Conservation (phyloP, 2,113 vertebrate species). For the Rhinichthys klamathensis region DNA sequence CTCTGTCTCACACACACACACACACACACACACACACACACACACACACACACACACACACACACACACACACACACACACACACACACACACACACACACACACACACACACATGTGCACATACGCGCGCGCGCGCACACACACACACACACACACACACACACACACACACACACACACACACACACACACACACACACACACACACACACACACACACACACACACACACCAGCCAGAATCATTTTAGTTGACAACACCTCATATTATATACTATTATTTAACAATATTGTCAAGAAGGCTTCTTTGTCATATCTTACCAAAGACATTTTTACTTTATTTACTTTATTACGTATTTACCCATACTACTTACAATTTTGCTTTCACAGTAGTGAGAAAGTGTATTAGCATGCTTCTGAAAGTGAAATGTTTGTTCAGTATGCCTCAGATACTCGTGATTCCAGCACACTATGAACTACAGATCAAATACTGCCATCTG, state of each 20-base stretch:
- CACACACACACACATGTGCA: no score
- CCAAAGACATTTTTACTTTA: no score
- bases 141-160: not conserved
- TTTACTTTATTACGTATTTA: no score
- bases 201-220: not conserved
- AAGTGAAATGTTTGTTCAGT: not conserved
- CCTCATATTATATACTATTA: not conserved
- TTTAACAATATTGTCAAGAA: not conserved
- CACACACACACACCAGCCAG: not conserved
- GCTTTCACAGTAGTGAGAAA: not conserved
- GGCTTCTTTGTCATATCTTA: not conserved
- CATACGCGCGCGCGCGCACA: no score
- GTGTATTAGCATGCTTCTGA: not conserved
- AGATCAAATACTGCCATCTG: not conserved
- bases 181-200: not conserved
- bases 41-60: no score
- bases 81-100: no score
- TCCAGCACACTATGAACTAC: not conserved
- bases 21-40: constrained; percentile 23
- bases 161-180: not conserved
- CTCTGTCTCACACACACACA: not conserved
- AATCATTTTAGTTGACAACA: not conserved
- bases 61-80: no score
- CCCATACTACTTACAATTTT: not conserved
- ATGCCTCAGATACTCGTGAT: not conserved